These are phyloP conservation scores for Drosophila jambulina DNA, from an alignment of 1,140 invertebrate species.

Conservation along the genomic window DNA sequence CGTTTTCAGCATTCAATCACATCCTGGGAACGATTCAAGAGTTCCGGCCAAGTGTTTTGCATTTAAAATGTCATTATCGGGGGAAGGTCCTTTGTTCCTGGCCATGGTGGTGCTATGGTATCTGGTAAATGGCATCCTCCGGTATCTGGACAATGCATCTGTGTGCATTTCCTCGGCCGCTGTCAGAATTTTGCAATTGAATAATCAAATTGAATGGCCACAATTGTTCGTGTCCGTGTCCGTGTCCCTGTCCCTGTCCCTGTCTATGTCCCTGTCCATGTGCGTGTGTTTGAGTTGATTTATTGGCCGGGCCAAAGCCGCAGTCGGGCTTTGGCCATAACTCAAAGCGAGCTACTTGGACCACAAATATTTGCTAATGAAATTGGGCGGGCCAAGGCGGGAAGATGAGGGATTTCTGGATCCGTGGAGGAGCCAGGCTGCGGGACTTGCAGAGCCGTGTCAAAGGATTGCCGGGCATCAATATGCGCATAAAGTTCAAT, in stretches of 20 bases:
- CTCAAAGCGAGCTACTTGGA: slow-evolving; percentile 59
- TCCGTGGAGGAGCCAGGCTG: neutral
- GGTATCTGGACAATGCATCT: slow-evolving; percentile 64
- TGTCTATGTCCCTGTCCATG: neutral
- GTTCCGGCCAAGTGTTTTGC: slow-evolving; percentile 43
- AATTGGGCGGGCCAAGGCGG: slow-evolving; percentile 36
- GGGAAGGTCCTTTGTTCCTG: neutral
- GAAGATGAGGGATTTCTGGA: slow-evolving; percentile 1
- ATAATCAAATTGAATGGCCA: slow-evolving; percentile 71
- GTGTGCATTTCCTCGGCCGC: slow-evolving; percentile 59
- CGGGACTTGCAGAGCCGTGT: slow-evolving; percentile 16
- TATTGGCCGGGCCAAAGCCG: slow-evolving; percentile 58
- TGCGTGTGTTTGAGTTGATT: slow-evolving; percentile 55
- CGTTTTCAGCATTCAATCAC: neutral
- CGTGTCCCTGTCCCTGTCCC: neutral
- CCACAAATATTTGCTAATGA: slow-evolving; percentile 78
- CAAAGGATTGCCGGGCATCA: slow-evolving; percentile 62
- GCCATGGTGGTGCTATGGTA: neutral
- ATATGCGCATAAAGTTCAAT: slow-evolving; percentile 82
- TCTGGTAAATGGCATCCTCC: slow-evolving; percentile 37
- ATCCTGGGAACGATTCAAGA: slow-evolving; percentile 42
- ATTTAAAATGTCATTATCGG: slow-evolving; percentile 75
- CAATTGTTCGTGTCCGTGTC: slow-evolving; percentile 37
- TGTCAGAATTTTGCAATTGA: slow-evolving; percentile 77
- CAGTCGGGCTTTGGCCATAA: slow-evolving; percentile 51